A percentile compares a stretch with the other conserved stretches of the same genome.
Evolutionary conservation across 2,113 vertebrate genomes (phyloP).

Genomic region (Mola mola): DNA sequence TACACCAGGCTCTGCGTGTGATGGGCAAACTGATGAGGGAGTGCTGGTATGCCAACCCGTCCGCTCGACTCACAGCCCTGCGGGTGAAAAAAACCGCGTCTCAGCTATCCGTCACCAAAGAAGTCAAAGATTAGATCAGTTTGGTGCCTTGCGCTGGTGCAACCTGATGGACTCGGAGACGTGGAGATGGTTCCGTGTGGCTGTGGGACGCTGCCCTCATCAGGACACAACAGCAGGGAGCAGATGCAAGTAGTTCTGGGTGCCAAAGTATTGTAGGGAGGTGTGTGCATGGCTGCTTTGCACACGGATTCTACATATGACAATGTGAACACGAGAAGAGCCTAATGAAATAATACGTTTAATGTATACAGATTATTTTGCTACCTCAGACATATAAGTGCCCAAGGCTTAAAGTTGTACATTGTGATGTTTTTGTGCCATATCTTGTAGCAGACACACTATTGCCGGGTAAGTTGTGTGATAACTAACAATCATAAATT

Average conservation of each 20-base stretch:
- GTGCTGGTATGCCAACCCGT: constrained; percentile 91
- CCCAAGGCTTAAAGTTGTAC: constrained; percentile 79
- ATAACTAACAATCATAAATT: constrained; percentile 51
- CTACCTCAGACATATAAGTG: constrained; percentile 83
- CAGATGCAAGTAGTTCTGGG: constrained; percentile 24
- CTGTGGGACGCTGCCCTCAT: constrained; percentile 39
- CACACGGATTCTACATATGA: constrained; percentile 24
- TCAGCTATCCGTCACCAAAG: constrained; percentile 86
- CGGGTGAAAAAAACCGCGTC: constrained; percentile 95
- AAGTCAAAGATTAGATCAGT: constrained; percentile 75
- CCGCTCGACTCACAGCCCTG: constrained; percentile 93
- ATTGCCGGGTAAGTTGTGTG: constrained; percentile 42
- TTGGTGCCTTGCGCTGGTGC: constrained; percentile 12
- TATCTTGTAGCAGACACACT: constrained; percentile 56
- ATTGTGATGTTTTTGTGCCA: constrained; percentile 70
- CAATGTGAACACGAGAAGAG: constrained; percentile 45
- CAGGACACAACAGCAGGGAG: constrained; percentile 29
- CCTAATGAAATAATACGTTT: constrained; percentile 38
- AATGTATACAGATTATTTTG: constrained; percentile 60
- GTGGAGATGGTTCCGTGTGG: constrained; percentile 2
- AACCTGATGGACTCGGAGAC: constrained; percentile 8
- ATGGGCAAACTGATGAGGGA: constrained; percentile 96
- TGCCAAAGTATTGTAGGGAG: constrained; percentile 65
- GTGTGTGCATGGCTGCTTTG: constrained; percentile 29
- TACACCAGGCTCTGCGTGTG: constrained; percentile 87